Evolutionary conservation across 2,797 vertebrate species (phyloP).

Genomic region (Amblyopsis hoosieri): DNA sequence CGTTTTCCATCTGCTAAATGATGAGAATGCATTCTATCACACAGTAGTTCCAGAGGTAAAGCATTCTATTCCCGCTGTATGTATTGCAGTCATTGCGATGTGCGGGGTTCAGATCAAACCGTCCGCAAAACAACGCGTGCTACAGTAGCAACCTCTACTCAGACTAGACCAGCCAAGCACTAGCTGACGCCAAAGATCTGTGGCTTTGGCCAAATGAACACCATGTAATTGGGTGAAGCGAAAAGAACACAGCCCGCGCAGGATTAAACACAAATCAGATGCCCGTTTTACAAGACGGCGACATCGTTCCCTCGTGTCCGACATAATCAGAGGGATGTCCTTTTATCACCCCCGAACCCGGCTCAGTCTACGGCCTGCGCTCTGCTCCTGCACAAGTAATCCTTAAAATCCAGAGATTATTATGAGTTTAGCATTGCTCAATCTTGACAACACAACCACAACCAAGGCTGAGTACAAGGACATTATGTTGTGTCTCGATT

Average conservation of each 20-base stretch:
- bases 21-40: too few species aligned
- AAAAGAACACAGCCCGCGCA: conserved; percentile 59
- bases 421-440: conserved; percentile 66
- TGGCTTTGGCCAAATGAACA: conserved; percentile 75
- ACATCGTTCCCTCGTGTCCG: conserved; percentile 62
- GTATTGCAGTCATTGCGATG: too few species aligned
- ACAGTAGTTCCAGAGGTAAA: too few species aligned
- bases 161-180: not conserved
- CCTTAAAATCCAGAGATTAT: conserved; percentile 68
- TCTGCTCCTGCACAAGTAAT: conserved; percentile 54
- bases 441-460: conserved; percentile 66
- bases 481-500: conserved; percentile 46
- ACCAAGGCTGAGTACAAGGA: conserved; percentile 56
- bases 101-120: too few species aligned
- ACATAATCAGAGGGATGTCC: conserved; percentile 67
- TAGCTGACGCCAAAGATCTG: conserved; percentile 70
- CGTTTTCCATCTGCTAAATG: too few species aligned
- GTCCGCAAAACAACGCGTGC: too few species aligned
- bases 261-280: conserved; percentile 71
- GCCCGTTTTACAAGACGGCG: conserved; percentile 55
- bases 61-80: too few species aligned
- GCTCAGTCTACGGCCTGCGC: not conserved
- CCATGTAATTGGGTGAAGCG: conserved; percentile 59
- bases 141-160: too few species aligned
- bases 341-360: conserved; percentile 48